Evolutionary conservation across 2,797 vertebrate species (phyloP), one percentile per base, ranked within the genome.

Genomic region (Gymnoscopelus microlampas): DNA sequence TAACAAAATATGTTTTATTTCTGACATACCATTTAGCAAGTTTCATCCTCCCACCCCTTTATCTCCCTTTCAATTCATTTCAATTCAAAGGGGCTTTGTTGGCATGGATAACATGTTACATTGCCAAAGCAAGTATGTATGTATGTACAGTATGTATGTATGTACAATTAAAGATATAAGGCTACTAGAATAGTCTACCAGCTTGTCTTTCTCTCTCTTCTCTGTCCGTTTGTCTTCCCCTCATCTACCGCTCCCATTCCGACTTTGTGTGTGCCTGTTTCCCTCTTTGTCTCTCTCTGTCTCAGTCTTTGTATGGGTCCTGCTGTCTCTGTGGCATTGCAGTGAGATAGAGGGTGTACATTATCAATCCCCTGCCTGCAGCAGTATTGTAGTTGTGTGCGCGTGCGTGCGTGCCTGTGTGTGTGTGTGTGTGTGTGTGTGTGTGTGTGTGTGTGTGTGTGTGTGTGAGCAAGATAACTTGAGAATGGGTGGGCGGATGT

Each of bases 201-300:
- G n/a, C 23, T 19, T 58, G 39, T 70, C 24, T 29, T 23, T 54
- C 13, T 69, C 32, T 68, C 47, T 32, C 9, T 32, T 10, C 14
- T 47, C 9, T 39, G 24, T 24, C 58, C 26, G 59, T 11, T 56
- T 51, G 58, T 44, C 53, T 62, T 47, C 47, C 29, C 8, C n/a
- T 35, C 6, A 19, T 24, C 47, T 35, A 14, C 8, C 55, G 4
- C 53, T 44, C 26, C 14, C 49, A 14, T 53, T 50, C 14, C 63
- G 39, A 64, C 8, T 63, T 15, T 23, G 15, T 29, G 35, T n/a
- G 19, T 26, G 29, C 12, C 49, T 60, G 15, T n/a, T 32, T 19
- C 47, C 56, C 47, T 60, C 6, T 50, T 11, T 26, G 3, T 19
- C 35, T 26, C 50, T 49, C 60, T 12, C 15, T 29, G 19, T 57